Base-by-base conservation (phyloP, 2,797 vertebrate species). In the Coranthus polyacanthus region DNA sequence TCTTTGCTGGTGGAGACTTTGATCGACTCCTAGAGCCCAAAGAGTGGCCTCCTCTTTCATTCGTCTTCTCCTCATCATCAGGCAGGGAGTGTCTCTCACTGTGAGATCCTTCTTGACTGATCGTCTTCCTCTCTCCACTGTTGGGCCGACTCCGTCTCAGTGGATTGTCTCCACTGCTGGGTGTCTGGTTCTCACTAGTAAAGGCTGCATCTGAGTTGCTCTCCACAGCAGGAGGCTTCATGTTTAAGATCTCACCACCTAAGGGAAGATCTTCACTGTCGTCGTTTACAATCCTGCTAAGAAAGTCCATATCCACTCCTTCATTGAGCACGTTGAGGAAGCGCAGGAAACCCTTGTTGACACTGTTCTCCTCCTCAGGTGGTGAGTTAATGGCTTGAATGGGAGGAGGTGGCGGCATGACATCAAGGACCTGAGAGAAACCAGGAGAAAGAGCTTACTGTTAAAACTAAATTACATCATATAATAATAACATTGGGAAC, bases 241-340 rank as follows among this genome's bases (percentile, higher is more conserved):
- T 5, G 16, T 50, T 47, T 7, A 52, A 20, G 12, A 34, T 13
- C 21, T 63, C 37, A 12, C 46, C 44, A 1, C 4, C 37, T 8
- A 45, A 20, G 38, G 62, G 34, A 9, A 61, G 21, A 18, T 59
- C 54, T 3, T 68, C 80, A 6, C 18, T n/a, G 34, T 86, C 80
- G 10, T 83, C 71, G 2, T 50, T 90, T 16, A 88, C 81, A 1
- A 92, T 89, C 37, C 46, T 81, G 6, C 65, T 85, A 47, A 93
- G 78, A 20, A 46, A 7, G 20, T 86, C 43, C 1, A 91, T 74
- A 75, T 93, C 88, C 26, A 92, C 89, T 7, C 92, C 91, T 78
- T 86, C 83, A 78, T 92, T 92, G n/a, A 93, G 91, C 5, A 90
- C 20, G 6, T 45, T 82, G 54, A 91, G 83, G 45, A 92, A 91